Base-by-base conservation (phyloP, 2,113 vertebrate species). In the Lucifuga dentata region DNA sequence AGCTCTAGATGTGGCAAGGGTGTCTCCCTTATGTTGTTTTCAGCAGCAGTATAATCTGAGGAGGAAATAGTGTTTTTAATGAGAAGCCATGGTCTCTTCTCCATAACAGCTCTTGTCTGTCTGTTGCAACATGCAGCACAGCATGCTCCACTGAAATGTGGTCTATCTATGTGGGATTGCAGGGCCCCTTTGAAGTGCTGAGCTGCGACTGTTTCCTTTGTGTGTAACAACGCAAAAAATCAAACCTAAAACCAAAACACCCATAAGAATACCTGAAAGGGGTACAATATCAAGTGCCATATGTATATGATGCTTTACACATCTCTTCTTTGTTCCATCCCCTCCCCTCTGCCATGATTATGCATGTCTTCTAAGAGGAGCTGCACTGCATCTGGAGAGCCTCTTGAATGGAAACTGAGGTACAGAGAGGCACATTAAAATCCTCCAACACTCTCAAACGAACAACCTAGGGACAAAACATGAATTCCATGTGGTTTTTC, bases 391-490 rank as follows among this genome's bases (percentile, higher is more conserved):
- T 92, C 90, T 92, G 88, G 88, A 92, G 91, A 88, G 73, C 73
- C 87, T 53, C 83, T 73, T 85, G 86, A 89, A 91, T 88, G 83
- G 80, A 75, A 90, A 85, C 70, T 46, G 83, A 83, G 81, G 80
- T 88, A 90, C 86, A 90, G 87, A 89, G 82, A 86, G 69, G 78
- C 65, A 68, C 79, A 76, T 76, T 73, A 69, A 89, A 86, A 90
- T 81, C 87, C 88, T 92, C 86, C 85, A 79, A 91, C 78, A 81
- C 78, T 88, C 87, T 91, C 86, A 91, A 92, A 91, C 72, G 89
- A 85, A 92, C 90, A 90, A 93, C 91, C 92, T 87, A 89, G 91
- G 91, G 92, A 93, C 90, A 93, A 92, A 90, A 92, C 89, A 92
- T 63, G 89, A 89, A 88, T 78, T 89, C 81, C 79, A 73, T 48